These are phyloP conservation scores for Rhysida immarginata DNA, from an alignment of 1,140 invertebrate genomes.

Conservation along the genomic window DNA sequence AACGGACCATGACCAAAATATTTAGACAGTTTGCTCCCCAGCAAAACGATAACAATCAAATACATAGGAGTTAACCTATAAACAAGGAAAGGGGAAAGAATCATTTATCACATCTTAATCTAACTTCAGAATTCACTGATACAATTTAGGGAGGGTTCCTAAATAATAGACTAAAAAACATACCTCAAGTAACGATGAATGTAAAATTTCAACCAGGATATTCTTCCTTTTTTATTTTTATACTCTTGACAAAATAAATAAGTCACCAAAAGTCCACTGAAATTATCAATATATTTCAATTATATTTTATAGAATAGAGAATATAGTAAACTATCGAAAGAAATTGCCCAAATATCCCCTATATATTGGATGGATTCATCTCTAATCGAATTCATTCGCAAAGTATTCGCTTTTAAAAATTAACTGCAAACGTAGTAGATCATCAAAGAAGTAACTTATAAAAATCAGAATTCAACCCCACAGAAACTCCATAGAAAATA, in stretches of 20 bases:
- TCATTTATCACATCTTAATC: too few relatives aligned
- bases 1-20: slow-evolving; percentile 9
- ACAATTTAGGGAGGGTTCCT: background rate
- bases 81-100: background rate
- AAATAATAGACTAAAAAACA: background rate
- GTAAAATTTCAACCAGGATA: slow-evolving; percentile 29
- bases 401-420: too few relatives aligned
- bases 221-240: slow-evolving; percentile 27
- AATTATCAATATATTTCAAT: slow-evolving; percentile 3
- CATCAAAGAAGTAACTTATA: too few relatives aligned
- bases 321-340: too few relatives aligned
- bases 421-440: too few relatives aligned
- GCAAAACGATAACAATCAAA: slow-evolving; percentile 5
- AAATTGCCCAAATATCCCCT: too few relatives aligned
- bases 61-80: slow-evolving; percentile 19
- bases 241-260: slow-evolving; percentile 38
- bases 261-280: slow-evolving; percentile 41
- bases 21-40: background rate
- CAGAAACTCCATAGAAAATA: too few relatives aligned
- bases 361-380: too few relatives aligned
- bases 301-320: background rate
- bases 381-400: too few relatives aligned
- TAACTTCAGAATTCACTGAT: too few relatives aligned
- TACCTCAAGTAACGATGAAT: slow-evolving; percentile 34
- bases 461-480: too few relatives aligned